These are phyloP conservation scores for Tyrannus savana DNA, from an alignment of 2,113 vertebrate species.

Conservation along the genomic window DNA sequence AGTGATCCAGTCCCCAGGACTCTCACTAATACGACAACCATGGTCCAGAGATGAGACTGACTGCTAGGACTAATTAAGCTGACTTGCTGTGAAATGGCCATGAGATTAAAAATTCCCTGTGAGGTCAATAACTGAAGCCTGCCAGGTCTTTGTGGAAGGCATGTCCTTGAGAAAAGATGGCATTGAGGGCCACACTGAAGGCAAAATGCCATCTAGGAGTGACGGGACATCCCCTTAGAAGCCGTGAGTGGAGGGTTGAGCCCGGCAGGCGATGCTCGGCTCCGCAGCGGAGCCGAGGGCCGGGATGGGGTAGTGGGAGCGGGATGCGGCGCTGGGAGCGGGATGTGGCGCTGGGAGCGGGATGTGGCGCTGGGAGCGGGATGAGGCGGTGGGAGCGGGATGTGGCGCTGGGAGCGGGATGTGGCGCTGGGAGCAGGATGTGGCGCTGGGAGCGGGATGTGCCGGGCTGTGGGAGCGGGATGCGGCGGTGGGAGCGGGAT, in stretches of 20 bases:
- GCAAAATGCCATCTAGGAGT: background rate
- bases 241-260: background rate
- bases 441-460: background rate
- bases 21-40: background rate
- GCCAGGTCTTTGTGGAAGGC: background rate
- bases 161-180: background rate
- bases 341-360: background rate
- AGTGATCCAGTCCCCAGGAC: background rate
- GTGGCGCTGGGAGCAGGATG: too few relatives aligned
- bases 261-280: accelerated
- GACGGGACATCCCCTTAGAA: accelerated
- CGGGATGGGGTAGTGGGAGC: background rate
- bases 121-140: background rate
- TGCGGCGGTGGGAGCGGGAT: background rate
- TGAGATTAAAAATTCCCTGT: background rate
- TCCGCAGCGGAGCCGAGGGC: background rate
- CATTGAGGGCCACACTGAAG: accelerated
- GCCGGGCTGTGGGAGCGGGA: background rate
- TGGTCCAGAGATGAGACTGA: background rate
- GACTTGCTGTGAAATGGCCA: background rate
- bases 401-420: background rate
- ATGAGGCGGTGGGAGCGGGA: background rate
- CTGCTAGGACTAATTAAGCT: background rate
- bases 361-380: background rate
- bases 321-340: background rate